phyloP scores from a whole-genome alignment of 2,797 vertebrate genomes.

The Eulemur mongoz region DNA sequence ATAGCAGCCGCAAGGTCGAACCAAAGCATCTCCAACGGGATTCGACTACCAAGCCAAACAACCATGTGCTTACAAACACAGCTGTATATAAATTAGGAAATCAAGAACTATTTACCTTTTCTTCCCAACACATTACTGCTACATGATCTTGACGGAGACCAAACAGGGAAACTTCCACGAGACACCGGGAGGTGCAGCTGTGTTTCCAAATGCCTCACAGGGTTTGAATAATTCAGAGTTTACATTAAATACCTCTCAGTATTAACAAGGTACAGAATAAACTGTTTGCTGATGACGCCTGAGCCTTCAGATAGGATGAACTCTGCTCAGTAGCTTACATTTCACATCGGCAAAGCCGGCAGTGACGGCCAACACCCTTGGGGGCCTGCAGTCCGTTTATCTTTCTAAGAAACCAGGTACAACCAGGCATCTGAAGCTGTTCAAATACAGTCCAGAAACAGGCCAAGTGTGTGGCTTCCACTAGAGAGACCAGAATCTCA shows the following conservation, averaged over 20 bases:
- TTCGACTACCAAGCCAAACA: background rate
- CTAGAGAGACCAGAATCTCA: background rate
- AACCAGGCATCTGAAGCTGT: background rate
- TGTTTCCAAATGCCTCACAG: slow-evolving; percentile 62
- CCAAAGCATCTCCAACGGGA: background rate
- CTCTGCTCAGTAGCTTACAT: background rate
- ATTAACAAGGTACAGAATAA: slow-evolving; percentile 77
- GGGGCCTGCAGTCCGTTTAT: slow-evolving; percentile 11
- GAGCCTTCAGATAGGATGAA: background rate
- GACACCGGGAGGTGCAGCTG: slow-evolving; percentile 78
- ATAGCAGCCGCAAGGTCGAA: background rate
- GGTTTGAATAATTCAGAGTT: slow-evolving; percentile 68
- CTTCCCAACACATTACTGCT: slow-evolving; percentile 20
- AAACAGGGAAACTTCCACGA: slow-evolving; percentile 37
- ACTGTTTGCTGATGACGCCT: slow-evolving; percentile 79
- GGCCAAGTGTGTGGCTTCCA: background rate
- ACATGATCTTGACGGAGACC: slow-evolving; percentile 32
- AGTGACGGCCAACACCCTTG: slow-evolving; percentile 40
- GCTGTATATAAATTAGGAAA: slow-evolving; percentile 63
- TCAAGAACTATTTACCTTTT: slow-evolving; percentile 56
- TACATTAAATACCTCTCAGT: slow-evolving; percentile 61
- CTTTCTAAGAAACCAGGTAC: slow-evolving; percentile 56
- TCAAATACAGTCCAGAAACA: slow-evolving; percentile 22
- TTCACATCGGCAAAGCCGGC: slow-evolving; percentile 57
- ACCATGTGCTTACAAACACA: slow-evolving; percentile 61